Conservation (phyloP, 2,113 vertebrate genomes). For the Podilymbus podiceps region DNA sequence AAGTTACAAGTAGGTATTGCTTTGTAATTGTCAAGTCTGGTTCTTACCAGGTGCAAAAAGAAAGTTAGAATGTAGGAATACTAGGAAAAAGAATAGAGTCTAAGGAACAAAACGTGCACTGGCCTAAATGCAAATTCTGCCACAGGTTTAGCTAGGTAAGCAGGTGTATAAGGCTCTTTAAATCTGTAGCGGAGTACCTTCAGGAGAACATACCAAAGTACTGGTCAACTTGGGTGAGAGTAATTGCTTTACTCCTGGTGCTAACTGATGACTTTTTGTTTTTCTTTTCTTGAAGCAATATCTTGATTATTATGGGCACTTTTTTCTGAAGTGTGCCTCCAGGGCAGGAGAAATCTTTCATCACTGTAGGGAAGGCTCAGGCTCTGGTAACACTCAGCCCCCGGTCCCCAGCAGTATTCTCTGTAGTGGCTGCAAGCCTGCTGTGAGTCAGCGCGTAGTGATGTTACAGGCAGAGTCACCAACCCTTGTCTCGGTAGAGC, state of each 20-base stretch:
- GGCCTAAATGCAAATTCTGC: background rate
- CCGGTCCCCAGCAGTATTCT: background rate
- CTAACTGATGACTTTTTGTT: background rate
- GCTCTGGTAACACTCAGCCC: background rate
- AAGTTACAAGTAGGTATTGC: background rate
- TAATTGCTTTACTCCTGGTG: background rate
- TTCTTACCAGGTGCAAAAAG: background rate
- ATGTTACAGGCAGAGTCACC: background rate
- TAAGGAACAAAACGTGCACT: background rate
- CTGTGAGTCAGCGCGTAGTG: background rate
- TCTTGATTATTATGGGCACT: background rate
- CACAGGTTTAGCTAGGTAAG: background rate
- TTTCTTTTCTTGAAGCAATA: background rate
- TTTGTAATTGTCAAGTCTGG: background rate
- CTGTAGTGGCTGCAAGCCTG: background rate
- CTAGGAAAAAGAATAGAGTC: background rate
- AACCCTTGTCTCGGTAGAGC: background rate
- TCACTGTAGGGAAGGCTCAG: background rate
- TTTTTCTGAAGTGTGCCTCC: background rate
- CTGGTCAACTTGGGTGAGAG: background rate
- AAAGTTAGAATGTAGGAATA: background rate
- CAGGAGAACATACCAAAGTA: background rate
- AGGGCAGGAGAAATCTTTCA: background rate
- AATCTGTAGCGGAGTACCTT: background rate
- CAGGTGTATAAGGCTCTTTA: background rate